Conservation (phyloP, 2,888 invertebrate genomes). For the Microplitis deprimator region DNA sequence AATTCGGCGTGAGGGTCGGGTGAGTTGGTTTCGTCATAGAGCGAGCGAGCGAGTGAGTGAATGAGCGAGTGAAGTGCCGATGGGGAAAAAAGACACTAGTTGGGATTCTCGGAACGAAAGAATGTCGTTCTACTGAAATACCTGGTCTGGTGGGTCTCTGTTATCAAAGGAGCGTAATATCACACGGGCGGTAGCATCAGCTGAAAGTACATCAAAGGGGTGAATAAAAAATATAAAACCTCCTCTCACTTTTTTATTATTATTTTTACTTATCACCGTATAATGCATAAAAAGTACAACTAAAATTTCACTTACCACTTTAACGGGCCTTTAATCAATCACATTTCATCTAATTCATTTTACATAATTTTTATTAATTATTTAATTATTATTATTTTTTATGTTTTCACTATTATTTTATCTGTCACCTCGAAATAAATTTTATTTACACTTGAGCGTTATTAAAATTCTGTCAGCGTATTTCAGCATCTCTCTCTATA, state of each 20-base stretch:
- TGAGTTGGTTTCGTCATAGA: background rate
- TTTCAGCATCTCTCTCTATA: background rate
- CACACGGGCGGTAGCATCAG: constrained; percentile 27
- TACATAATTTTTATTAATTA: background rate
- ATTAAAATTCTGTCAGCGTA: constrained; percentile 16
- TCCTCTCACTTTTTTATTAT: constrained; percentile 4
- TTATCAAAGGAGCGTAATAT: constrained; percentile 44
- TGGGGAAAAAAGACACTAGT: constrained; percentile 7
- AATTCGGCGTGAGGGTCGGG: too few species aligned
- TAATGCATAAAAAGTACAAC: background rate
- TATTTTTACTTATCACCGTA: background rate
- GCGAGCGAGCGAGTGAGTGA: background rate
- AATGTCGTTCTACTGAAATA: constrained; percentile 39
- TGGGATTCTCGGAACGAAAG: constrained; percentile 38
- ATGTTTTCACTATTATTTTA: background rate
- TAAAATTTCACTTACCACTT: background rate
- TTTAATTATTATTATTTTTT: background rate
- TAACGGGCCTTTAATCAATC: constrained; percentile 1
- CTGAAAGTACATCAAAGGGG: constrained; percentile 37
- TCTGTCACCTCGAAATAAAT: background rate
- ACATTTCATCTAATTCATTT: background rate
- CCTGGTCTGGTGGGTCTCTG: constrained; percentile 28
- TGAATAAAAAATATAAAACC: constrained; percentile 22
- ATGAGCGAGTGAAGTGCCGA: constrained; percentile 2
- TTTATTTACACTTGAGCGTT: background rate